Conservation (phyloP, 2,888 invertebrate species). For the Eledona agricola region DNA sequence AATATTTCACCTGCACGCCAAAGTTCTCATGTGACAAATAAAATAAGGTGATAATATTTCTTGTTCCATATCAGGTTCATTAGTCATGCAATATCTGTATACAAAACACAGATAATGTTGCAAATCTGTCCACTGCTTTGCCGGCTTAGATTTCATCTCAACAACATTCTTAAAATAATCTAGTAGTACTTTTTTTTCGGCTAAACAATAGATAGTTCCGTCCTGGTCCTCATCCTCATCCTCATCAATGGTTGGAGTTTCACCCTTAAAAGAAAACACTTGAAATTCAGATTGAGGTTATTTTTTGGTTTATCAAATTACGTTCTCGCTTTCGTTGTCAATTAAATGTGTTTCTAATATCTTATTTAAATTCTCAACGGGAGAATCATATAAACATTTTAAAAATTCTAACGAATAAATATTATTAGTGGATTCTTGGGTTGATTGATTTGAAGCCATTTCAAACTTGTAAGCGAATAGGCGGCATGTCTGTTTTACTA, state of each 20-base stretch:
- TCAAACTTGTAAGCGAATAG: conserved; percentile 48
- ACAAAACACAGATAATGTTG: conserved; percentile 58
- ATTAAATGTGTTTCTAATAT: conserved; percentile 10
- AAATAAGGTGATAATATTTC: conserved; percentile 53
- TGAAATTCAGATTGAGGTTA: conserved; percentile 21
- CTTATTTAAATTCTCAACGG: conserved; percentile 48
- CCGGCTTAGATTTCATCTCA: conserved; percentile 47
- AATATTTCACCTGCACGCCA: conserved; percentile 51
- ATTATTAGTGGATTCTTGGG: conserved; percentile 44
- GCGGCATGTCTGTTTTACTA: conserved; percentile 41
- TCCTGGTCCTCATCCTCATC: conserved; percentile 42
- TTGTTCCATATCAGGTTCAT: conserved; percentile 50
- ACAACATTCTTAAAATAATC: conserved; percentile 51
- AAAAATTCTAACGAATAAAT: conserved; percentile 53
- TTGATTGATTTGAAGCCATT: conserved; percentile 47
- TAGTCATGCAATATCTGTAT: conserved; percentile 56
- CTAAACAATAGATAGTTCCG: conserved; percentile 27
- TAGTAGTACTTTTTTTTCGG: conserved; percentile 45
- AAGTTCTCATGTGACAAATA: conserved; percentile 53
- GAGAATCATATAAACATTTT: conserved; percentile 50
- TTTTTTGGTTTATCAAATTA: conserved; percentile 3
- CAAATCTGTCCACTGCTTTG: conserved; percentile 55
- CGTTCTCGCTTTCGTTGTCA: conserved; percentile 11
- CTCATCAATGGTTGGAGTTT: conserved; percentile 19
- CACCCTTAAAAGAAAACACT: conserved; percentile 9